These are phyloP conservation scores for Artibeus lituratus DNA, from an alignment of 2,797 vertebrate species.

Conservation along the genomic window DNA sequence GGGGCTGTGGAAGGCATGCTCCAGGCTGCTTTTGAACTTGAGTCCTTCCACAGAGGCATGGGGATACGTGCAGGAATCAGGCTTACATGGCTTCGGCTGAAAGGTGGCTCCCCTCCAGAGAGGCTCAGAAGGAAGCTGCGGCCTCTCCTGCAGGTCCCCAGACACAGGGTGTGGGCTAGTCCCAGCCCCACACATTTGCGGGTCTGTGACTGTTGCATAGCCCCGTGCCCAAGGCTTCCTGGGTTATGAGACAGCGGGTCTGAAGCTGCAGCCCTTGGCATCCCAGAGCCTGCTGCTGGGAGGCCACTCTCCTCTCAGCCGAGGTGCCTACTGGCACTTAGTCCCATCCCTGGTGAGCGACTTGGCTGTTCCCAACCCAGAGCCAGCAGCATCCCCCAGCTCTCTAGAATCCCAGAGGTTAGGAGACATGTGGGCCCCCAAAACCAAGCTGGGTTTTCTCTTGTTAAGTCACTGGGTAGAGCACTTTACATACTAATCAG, in stretches of 20 bases:
- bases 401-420: neutral
- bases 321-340: neutral
- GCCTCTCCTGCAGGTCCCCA: neutral
- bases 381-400: neutral
- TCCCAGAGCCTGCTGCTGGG: neutral
- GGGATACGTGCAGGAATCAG: no score
- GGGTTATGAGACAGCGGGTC: neutral
- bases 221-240: neutral
- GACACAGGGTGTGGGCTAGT: neutral
- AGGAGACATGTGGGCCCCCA: neutral
- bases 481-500: conserved; percentile 77
- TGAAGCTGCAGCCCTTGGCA: neutral
- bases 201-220: neutral
- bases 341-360: neutral
- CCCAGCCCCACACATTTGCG: neutral
- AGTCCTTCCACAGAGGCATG: rapidly evolving
- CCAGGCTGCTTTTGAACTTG: neutral
- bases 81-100: neutral
- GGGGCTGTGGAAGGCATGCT: neutral
- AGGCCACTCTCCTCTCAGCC: neutral
- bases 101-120: neutral
- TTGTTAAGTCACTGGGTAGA: conserved; percentile 70
- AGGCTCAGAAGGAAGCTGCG: neutral
- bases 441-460: conserved; percentile 46
- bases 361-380: neutral